Base-by-base conservation (phyloP, 2,113 vertebrate species). In the Rhinoptilus africanus region DNA sequence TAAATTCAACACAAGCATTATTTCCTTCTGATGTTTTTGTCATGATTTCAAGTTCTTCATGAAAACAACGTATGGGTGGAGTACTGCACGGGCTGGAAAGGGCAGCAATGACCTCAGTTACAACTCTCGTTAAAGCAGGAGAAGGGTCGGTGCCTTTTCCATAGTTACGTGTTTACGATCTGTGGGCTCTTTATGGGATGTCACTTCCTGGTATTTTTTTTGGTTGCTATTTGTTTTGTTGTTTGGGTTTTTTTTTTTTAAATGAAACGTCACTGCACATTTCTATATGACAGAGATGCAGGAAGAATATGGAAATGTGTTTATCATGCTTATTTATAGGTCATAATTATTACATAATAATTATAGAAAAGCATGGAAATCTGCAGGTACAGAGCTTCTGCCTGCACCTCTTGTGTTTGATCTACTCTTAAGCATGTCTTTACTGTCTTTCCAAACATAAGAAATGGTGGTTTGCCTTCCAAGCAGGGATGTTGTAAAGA, bases 1-100 rank as follows among this genome's bases (percentile, higher is more conserved):
- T 45, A 72, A 93, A 92, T 93, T 75, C 86, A 96, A 68, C 76
- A 91, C 45, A 45, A 68, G n/a, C 10, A 18, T 81, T 94, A 84
- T 92, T 97, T 96, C 92, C 90, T 93, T 93, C 94, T 95, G 95
- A 94, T 85, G 59, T 79, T 96, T 91, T 75, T 95, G 87, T 81
- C 37, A 20, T 32, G 92, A 86, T 96, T 96, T 94, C 94, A 96
- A 96, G 62, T 87, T 92, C 86, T 95, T 85, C 39, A 69, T 85
- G 89, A 97, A 97, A 96, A 97, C 91, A 95, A 45, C 85, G 1
- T 19, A 89, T 92, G 97, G 97, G 97, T 97, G 97, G 97, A 97
- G 97, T 82, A 92, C 89, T 5, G 12, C 11, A 0, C 1, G 1
- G 54, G 37, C 48, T 95, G 85, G 63, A 97, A 97, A 94, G 53